A percentile compares a stretch with the other conserved stretches of the same genome.
Conservation (phyloP, 2,113 vertebrate genomes). For the Ctenodactylus gundi region DNA sequence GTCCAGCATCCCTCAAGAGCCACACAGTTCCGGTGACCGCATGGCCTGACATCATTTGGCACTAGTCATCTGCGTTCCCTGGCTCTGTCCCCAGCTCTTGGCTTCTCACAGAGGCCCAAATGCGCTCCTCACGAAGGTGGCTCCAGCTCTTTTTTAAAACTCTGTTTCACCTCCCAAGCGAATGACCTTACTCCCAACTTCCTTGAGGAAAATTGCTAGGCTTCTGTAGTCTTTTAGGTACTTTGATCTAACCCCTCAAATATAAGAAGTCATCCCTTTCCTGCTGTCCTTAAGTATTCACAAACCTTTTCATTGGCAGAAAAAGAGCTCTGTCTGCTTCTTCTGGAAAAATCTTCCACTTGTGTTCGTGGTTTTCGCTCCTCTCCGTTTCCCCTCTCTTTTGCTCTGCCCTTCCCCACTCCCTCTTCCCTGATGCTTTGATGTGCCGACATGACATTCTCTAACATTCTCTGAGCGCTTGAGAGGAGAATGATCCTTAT, state of each 20-base stretch:
- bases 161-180: background rate
- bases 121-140: background rate
- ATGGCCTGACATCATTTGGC: background rate
- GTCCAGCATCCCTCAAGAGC: background rate
- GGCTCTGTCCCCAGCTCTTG: background rate
- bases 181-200: background rate
- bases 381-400: background rate
- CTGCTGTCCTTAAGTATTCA: background rate
- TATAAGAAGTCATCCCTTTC: background rate
- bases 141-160: background rate
- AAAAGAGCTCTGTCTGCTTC: background rate
- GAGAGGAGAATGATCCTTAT: background rate
- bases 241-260: background rate
- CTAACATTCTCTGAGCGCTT: background rate
- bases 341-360: background rate
- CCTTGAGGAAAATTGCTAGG: background rate
- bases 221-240: background rate
- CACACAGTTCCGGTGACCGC: background rate
- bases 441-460: background rate
- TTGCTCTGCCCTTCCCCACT: background rate
- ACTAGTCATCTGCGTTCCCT: background rate
- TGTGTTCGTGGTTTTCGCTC: background rate
- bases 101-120: background rate
- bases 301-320: background rate
- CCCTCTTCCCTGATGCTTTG: background rate